Evolutionary conservation across 1,140 invertebrate genomes (phyloP).

Genomic region (Atta cephalotes): DNA sequence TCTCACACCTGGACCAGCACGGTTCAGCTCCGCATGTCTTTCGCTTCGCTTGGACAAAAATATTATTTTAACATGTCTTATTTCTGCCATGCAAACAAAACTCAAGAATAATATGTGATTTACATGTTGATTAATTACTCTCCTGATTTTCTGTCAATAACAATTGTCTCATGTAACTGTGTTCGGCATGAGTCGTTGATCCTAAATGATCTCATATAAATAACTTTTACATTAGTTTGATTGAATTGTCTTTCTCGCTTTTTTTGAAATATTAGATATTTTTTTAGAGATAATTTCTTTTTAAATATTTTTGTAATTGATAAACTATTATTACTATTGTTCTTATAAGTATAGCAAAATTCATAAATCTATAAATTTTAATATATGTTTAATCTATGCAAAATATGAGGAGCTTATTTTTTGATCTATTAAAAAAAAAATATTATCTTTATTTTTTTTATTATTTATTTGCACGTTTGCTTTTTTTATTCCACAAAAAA

Average conservation of each 20-base stretch:
- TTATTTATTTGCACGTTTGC: background rate
- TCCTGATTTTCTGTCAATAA: conserved; percentile 8
- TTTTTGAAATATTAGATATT: background rate
- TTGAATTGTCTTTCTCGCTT: background rate
- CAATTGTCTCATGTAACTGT: background rate
- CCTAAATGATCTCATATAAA: background rate
- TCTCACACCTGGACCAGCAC: conserved; percentile 80
- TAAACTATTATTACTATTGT: background rate
- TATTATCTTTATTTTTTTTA: background rate
- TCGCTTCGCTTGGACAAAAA: background rate
- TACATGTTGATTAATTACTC: background rate
- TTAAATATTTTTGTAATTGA: background rate
- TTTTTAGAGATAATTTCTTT: background rate
- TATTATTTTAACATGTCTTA: conserved; percentile 9
- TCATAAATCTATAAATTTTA: background rate
- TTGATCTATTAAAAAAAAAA: background rate
- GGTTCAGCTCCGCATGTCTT: background rate
- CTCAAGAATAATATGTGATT: background rate
- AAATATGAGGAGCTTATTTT: background rate
- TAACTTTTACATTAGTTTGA: background rate
- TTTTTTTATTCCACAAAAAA: background rate
- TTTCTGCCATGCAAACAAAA: background rate
- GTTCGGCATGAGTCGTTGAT: background rate
- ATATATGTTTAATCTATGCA: background rate
- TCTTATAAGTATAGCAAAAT: background rate